Conservation (phyloP, 2,113 vertebrate species). For the Calyptommatus sinebrachiatus region DNA sequence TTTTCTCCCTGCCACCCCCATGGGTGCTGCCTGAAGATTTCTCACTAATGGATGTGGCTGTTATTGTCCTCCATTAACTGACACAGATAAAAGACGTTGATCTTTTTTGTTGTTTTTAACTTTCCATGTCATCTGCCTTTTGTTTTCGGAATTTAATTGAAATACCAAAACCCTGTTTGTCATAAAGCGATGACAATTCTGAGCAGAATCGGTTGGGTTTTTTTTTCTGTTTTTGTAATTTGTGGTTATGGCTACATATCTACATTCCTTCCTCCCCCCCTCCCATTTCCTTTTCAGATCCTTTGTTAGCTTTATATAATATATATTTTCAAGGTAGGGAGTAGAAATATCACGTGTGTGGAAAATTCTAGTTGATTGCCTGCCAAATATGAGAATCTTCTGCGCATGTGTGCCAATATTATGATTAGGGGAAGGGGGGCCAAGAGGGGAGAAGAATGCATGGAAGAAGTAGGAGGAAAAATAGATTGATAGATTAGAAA, state of each 20-base stretch:
- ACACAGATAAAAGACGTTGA: slow-evolving; percentile 13
- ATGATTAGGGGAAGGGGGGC: slow-evolving; percentile 24
- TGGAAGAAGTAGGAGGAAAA: slow-evolving; percentile 24
- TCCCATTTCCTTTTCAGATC: not conserved
- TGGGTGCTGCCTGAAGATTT: slow-evolving; percentile 8
- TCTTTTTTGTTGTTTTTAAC: not conserved
- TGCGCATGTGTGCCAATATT: slow-evolving; percentile 41
- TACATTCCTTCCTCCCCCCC: slow-evolving; percentile 14
- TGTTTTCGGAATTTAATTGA: slow-evolving; percentile 10
- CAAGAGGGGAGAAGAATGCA: slow-evolving; percentile 11
- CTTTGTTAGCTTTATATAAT: slow-evolving; percentile 31
- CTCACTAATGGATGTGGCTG: slow-evolving; percentile 19
- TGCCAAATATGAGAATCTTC: slow-evolving; percentile 31
- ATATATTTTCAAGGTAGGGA: slow-evolving; percentile 36
- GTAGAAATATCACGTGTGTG: slow-evolving; percentile 42
- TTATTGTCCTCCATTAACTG: slow-evolving; percentile 18
- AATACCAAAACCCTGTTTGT: slow-evolving; percentile 3
- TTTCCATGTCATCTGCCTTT: not conserved
- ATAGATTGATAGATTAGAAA: slow-evolving; percentile 40
- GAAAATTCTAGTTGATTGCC: slow-evolving; percentile 47
- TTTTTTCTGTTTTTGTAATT: slow-evolving; percentile 9
- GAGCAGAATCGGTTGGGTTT: not conserved
- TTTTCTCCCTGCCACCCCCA: not conserved
- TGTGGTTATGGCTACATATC: slow-evolving; percentile 20
- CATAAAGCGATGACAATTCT: slow-evolving; percentile 3